These are phyloP conservation scores for Pipistrellus pipistrellus DNA, from an alignment of 2,797 vertebrate species.

Conservation along the genomic window DNA sequence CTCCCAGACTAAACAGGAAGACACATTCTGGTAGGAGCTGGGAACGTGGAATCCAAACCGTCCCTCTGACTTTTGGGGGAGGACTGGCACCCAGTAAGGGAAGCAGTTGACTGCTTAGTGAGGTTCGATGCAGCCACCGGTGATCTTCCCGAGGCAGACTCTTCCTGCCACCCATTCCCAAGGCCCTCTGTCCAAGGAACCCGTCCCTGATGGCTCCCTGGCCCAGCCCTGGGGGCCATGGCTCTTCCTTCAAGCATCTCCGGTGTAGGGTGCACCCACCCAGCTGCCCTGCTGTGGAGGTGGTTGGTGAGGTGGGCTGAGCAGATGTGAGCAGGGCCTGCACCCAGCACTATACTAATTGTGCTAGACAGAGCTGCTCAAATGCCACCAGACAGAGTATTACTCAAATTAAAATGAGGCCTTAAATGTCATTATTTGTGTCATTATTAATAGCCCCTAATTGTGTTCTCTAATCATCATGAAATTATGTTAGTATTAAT, in stretches of 20 bases:
- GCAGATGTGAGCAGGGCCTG: neutral
- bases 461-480: conserved; percentile 93
- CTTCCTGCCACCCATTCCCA: neutral
- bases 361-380: conserved; percentile 89
- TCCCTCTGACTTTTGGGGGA: neutral
- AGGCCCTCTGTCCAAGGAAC: neutral
- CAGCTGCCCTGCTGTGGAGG: neutral
- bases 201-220: too few species aligned
- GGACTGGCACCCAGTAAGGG: too few species aligned
- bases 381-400: conserved; percentile 91
- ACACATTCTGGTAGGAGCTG: neutral
- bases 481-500: conserved; percentile 93
- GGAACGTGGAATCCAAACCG: neutral
- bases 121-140: neutral
- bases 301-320: conserved; percentile 59
- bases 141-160: neutral
- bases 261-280: neutral
- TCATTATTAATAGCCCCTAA: conserved; percentile 94
- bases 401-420: conserved; percentile 91
- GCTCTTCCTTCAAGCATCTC: neutral
- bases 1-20: neutral
- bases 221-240: neutral
- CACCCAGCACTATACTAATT: conserved; percentile 81
- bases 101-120: neutral
- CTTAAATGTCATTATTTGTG: conserved; percentile 93